Evolutionary conservation across 1,140 invertebrate species (phyloP), one percentile per base, ranked within the genome.

Genomic region (Zaprionus inermis): DNA sequence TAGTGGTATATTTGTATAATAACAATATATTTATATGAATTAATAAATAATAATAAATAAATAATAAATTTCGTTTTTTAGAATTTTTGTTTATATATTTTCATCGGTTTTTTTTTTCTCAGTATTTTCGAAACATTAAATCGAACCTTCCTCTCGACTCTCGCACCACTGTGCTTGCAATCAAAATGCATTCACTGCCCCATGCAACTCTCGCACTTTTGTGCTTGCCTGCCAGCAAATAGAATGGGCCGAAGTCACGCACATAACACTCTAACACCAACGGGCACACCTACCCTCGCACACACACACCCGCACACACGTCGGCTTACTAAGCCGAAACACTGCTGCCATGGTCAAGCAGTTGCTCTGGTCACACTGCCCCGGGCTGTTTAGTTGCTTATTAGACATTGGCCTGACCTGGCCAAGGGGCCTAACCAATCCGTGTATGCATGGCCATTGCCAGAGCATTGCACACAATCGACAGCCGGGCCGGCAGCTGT

Each of bases 121-220:
- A 24, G 1, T 28, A 5, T 28, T 28, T 28, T 28, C 3, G 24
- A 1, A 2, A 28, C n/a, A n/a, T n/a, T n/a, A n/a, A n/a, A n/a
- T n/a, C n/a, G n/a, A n/a, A n/a, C 1, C 5, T 28, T 28, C 5
- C 24, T 28, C 24, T 5, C 3, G 5, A 4, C 24, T 41, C n/a
- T 44, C 6, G n/a, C 6, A 22, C 18, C 20, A 88, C 56, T 71
- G 82, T 83, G 18, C 28, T 14, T 74, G 82, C 76, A 86, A 86
- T 85, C 83, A 82, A 88, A 88, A 79, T 86, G 79, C 82, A 79
- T 82, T 88, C 83, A 77, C 64, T 66, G 46, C 20, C 36, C 6
- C 32, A 66, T 70, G 24, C 63, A 24, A 44, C 41, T 56, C 68
- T 76, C 64, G 46, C 56, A 66, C 56, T 70, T 79, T 86, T 89